phyloP scores from a whole-genome alignment of 2,797 vertebrate species.

The Microchirus variegatus region DNA sequence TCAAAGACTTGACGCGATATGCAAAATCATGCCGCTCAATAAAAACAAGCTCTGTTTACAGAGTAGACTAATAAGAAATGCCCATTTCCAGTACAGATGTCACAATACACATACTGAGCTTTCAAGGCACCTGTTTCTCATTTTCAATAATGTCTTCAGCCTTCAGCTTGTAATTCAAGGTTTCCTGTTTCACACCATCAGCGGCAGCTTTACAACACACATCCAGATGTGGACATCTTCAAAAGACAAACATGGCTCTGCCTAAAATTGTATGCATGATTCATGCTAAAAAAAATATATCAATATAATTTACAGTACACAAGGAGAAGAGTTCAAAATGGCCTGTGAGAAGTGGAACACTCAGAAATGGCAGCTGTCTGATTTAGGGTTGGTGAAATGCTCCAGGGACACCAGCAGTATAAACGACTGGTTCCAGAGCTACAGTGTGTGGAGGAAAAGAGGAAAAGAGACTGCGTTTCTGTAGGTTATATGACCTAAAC shows the following conservation, averaged over 20 bases:
- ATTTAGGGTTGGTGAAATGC: background rate
- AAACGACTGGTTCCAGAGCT: background rate
- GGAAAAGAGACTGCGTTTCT: background rate
- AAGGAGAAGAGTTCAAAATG: conserved; percentile 1
- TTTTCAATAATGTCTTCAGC: conserved; percentile 21
- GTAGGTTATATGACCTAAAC: background rate
- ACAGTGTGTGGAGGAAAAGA: background rate
- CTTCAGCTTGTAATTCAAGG: conserved; percentile 17
- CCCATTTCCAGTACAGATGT: conserved; percentile 13
- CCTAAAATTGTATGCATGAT: conserved; percentile 1
- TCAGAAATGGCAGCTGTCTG: background rate
- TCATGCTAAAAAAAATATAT: background rate
- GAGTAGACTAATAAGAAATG: conserved; percentile 1
- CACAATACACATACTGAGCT: background rate
- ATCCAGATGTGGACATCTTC: conserved; percentile 28
- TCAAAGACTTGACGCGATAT: background rate
- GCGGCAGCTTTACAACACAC: conserved; percentile 1
- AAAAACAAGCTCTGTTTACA: background rate
- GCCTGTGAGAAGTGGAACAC: background rate
- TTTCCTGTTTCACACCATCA: conserved; percentile 42
- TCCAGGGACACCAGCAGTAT: background rate
- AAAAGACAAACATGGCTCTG: background rate
- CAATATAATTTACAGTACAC: background rate
- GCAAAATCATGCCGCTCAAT: background rate
- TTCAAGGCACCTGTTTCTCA: conserved; percentile 23